Conservation (phyloP, 2,113 vertebrate genomes). For the Sprattus sprattus region DNA sequence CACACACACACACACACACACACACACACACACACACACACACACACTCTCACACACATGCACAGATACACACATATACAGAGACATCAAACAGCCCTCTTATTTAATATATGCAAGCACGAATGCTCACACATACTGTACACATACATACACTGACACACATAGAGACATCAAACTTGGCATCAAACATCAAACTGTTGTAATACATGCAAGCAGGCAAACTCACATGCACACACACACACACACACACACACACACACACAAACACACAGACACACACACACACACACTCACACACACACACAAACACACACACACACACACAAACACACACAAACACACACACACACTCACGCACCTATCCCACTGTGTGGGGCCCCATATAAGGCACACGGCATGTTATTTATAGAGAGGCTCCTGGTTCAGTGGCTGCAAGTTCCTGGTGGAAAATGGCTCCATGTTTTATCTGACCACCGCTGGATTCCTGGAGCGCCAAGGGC, state of each 20-base stretch:
- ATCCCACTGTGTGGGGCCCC: background rate
- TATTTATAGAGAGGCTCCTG: background rate
- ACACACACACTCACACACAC: background rate
- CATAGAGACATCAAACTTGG: background rate
- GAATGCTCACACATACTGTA: conserved; percentile 29
- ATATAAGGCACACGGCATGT: background rate
- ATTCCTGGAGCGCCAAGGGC: background rate
- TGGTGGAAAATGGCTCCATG: background rate
- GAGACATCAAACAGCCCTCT: conserved; percentile 26
- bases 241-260: background rate
- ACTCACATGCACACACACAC: background rate
- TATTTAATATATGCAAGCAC: conserved; percentile 29
- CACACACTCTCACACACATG: too few relatives aligned
- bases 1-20: background rate
- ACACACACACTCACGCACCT: background rate
- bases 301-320: background rate
- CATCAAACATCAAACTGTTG: too few relatives aligned
- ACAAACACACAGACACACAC: background rate
- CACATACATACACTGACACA: background rate
- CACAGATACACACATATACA: too few relatives aligned
- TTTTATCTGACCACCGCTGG: background rate
- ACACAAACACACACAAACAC: background rate
- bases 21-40: too few relatives aligned
- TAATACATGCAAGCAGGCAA: background rate
- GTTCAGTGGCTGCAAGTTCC: background rate